Evolutionary conservation across 2,797 vertebrate species (phyloP), one percentile per base, ranked within the genome.

Genomic region (Enteromius unitaeniatus): DNA sequence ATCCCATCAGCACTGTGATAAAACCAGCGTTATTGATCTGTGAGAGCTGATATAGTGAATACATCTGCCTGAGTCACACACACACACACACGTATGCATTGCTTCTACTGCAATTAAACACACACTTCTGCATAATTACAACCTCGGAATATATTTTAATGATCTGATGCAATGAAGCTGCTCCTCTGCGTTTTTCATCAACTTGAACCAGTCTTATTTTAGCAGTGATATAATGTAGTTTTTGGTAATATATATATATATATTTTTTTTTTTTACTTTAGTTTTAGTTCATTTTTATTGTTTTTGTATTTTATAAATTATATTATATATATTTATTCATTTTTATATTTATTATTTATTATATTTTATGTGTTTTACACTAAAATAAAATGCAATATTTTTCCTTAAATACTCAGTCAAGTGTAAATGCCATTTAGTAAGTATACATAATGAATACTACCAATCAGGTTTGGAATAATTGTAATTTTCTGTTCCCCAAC

Each of bases 41-140:
- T 93, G 92, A 93, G 94, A 97, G 96, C 96, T 97, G 97, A 97
- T 97, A 96, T 95, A 96, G 94, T 95, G 95, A 96, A 97, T 97
- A 96, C 96, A 96, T 96, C 95, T 81, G 85, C 80, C 80, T 74
- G 86, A 83, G 75, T 23, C 83, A 60, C 31, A 31, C 68, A 60
- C 42, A 75, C 42, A 53, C 53, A 58, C 40, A 67, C 58, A 0
- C 31, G 14, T 34, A 15, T 64, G 62, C 14, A 3, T 3, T 26
- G 58, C 58, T 60, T 60, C 58, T 26, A 2, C 58, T 62, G 60
- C 14, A 6, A 58, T 72, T 72, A 72, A 49, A 81, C 47, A 31
- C 68, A 83, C 53, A n/a, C 53, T 58, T 58, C 53, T 58, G 53
- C n/a, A 58, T 23, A 17, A 49, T 53, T 11, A 11, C 10, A 21